Percentiles rank a stretch among this genome's conserved stretches.
Evolutionary conservation across 37 sponge, comb jelly and placozoan species (phyloP).

Genomic region (Mnemiopsis leidyi): DNA sequence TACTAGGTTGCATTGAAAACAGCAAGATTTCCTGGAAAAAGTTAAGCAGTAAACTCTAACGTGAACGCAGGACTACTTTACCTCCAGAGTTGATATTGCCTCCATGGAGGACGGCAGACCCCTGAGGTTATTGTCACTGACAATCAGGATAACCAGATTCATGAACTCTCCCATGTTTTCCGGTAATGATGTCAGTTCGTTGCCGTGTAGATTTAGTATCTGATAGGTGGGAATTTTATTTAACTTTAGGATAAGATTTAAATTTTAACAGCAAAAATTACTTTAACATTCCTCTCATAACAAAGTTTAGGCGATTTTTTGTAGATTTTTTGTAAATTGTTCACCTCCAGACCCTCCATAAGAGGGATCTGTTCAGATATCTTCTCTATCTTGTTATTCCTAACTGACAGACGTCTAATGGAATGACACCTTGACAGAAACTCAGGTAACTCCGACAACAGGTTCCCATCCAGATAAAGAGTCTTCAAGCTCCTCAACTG

Average conservation of each 20-base stretch:
- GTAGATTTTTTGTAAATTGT: no score
- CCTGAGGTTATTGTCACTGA: constrained; percentile 29
- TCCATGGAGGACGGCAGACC: constrained; percentile 45
- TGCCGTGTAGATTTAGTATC: constrained; percentile 53
- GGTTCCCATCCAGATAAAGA: constrained; percentile 57
- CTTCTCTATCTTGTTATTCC: not conserved
- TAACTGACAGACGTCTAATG: constrained; percentile 20
- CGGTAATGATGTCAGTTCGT: constrained; percentile 1
- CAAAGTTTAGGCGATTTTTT: no score
- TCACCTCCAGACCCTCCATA: constrained; percentile 46
- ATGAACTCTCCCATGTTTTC: constrained; percentile 58
- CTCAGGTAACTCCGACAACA: constrained; percentile 39
- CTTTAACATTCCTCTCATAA: no score
- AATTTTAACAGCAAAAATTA: no score
- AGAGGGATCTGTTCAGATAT: not conserved
- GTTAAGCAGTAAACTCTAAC: no score
- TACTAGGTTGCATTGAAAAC: no score
- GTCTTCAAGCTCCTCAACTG: constrained; percentile 11
- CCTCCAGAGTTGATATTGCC: constrained; percentile 43
- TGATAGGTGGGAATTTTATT: not conserved
- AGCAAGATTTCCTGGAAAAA: no score
- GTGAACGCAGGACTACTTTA: no score
- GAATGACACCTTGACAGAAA: constrained; percentile 60
- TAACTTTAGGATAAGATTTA: no score
- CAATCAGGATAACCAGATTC: constrained; percentile 40